Percentiles rank a stretch among this genome's conserved stretches.
Evolutionary conservation across 2,113 vertebrate species (phyloP).

Genomic region (Carettochelys insculpta): DNA sequence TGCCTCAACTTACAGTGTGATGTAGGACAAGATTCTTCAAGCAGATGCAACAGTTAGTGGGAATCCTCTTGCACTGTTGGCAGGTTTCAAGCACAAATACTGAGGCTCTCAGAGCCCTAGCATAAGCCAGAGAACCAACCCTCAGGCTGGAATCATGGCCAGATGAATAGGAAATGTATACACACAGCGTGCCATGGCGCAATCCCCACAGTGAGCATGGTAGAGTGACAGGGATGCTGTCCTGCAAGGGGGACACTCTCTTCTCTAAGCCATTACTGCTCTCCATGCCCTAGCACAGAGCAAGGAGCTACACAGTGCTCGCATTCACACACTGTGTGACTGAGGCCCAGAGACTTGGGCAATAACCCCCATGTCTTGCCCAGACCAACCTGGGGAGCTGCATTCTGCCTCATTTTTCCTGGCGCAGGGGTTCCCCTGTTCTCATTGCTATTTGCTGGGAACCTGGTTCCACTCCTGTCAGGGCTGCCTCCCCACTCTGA

Average conservation of each 20-base stretch:
- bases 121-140: neutral
- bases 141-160: neutral
- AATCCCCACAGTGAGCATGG: neutral
- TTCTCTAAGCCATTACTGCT: rapidly evolving
- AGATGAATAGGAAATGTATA: neutral
- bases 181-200: neutral
- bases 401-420: neutral
- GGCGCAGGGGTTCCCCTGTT: neutral
- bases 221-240: too few relatives aligned
- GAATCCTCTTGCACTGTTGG: neutral
- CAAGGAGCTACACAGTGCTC: neutral
- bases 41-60: neutral
- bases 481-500: too few relatives aligned
- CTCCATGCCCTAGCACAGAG: neutral
- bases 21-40: neutral
- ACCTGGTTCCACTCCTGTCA: neutral
- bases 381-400: too few relatives aligned
- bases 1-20: neutral
- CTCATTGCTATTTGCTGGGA: rapidly evolving
- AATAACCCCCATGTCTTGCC: neutral
- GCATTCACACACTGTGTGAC: too few relatives aligned
- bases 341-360: neutral
- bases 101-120: neutral
- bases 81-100: neutral
- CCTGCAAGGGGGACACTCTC: neutral